These are phyloP conservation scores for Sclerurus mexicanus DNA, from an alignment of 2,113 vertebrate genomes.

Conservation along the genomic window DNA sequence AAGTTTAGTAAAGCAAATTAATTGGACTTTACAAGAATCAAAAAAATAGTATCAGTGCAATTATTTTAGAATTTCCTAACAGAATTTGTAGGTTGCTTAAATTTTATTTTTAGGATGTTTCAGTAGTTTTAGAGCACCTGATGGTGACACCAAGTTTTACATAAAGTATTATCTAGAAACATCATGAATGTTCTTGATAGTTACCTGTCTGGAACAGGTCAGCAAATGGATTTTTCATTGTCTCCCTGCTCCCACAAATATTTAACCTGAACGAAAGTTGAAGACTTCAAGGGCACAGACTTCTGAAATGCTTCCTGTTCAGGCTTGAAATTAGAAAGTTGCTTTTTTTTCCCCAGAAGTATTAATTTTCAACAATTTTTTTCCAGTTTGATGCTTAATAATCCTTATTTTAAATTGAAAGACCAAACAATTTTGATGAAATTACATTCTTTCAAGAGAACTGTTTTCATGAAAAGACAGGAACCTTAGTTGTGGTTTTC, in stretches of 20 bases:
- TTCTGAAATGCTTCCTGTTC: background rate
- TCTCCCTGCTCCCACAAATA: background rate
- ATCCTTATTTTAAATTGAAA: background rate
- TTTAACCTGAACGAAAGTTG: background rate
- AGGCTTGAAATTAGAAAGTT: background rate
- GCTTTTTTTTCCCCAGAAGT: background rate
- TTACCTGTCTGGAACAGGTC: background rate
- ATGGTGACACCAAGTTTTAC: background rate
- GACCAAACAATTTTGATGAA: background rate
- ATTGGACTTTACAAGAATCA: background rate
- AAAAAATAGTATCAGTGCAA: background rate
- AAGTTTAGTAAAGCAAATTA: background rate
- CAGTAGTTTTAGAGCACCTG: background rate
- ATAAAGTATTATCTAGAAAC: background rate
- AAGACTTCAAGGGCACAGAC: background rate
- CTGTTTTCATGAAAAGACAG: background rate
- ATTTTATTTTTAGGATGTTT: background rate
- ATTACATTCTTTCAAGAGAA: background rate
- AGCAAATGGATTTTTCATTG: background rate
- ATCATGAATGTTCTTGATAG: background rate
- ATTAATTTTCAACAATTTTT: background rate
- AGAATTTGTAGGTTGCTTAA: background rate
- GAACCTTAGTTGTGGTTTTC: constrained; percentile 11
- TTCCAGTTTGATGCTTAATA: background rate
- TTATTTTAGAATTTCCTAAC: background rate